Base-by-base conservation (phyloP, 2,888 invertebrate genomes). In the Nebria salina region DNA sequence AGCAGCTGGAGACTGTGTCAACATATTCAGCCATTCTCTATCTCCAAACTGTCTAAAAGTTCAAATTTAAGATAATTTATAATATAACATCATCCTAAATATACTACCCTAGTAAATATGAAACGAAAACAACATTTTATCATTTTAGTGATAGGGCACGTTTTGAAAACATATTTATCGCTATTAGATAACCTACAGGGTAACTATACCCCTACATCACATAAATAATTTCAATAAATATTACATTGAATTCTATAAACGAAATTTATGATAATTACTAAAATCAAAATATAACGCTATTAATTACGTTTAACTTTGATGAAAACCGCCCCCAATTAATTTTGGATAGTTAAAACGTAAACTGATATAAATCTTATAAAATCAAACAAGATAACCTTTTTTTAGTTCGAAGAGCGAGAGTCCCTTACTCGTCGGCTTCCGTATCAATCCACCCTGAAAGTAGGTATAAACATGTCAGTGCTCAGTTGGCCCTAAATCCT, bases 381-480 rank as follows among this genome's bases (percentile, higher is more conserved):
- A 11, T 54, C 54, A 43, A 43, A 6, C 9, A 54, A 0, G 34
- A 13, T 54, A 54, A 54, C 8, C 54, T 54, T 13, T 54, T 54
- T 11, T 54, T 54, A 54, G 54, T 11, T 54, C 13, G 2, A 54
- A 54, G 54, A 13, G 54, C 54, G 54, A 3, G 54, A 54, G 54
- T 54, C 54, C 54, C 54, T 72, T 72, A 65, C 34, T 26, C 26
- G 15, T 54, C 41, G 72, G 72, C 72, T 70, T 72, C 64, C 9
- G 64, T 64, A n/a, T 20, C 54, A 75, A 54, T 78, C 65, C 54
- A 65, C 79, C 79, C 43, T 20, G 8, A 13, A 70, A 43, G 26
- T 74, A 79, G 74, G 74, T 79, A 79, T 79, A 79, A 79, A 79
- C 74, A 74, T 79, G 79, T 79, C 79, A 79, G 34, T 65, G 42